phyloP scores from a whole-genome alignment of 2,113 vertebrate genomes.

The Sturnus vulgaris region DNA sequence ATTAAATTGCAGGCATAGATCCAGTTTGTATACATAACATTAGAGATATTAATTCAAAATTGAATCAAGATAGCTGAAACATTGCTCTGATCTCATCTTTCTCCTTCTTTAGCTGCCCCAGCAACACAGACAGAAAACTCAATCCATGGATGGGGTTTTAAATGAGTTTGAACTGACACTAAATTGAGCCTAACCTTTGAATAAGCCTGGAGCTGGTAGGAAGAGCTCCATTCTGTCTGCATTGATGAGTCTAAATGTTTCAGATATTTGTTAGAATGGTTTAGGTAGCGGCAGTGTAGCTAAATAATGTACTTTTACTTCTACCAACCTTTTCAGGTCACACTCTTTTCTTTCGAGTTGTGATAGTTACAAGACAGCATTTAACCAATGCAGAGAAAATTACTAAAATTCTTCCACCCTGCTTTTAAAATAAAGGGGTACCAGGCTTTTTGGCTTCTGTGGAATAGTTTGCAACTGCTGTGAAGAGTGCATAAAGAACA shows the following conservation, averaged over 20 bases:
- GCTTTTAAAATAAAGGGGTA: not conserved
- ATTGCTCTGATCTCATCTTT: not conserved
- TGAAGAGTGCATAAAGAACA: not conserved
- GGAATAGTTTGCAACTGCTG: not conserved
- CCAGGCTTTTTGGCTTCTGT: not conserved
- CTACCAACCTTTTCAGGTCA: not conserved
- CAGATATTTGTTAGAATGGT: not conserved
- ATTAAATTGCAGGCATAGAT: not conserved
- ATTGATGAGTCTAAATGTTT: not conserved
- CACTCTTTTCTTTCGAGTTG: not conserved
- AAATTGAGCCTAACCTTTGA: conserved; percentile 43
- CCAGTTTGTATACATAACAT: not conserved
- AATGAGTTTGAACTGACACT: conserved; percentile 27
- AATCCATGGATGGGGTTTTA: not conserved
- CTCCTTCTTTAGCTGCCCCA: not conserved
- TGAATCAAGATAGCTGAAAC: not conserved
- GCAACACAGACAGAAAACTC: not conserved
- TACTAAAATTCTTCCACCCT: not conserved
- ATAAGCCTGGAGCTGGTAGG: not conserved
- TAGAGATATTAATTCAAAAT: not conserved
- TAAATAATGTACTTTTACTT: not conserved
- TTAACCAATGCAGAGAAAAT: not conserved
- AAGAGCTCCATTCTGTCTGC: not conserved
- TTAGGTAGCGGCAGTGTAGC: not conserved
- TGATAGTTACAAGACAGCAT: not conserved